Conservation (phyloP, 2,113 vertebrate species). For the Cacatua alba region DNA sequence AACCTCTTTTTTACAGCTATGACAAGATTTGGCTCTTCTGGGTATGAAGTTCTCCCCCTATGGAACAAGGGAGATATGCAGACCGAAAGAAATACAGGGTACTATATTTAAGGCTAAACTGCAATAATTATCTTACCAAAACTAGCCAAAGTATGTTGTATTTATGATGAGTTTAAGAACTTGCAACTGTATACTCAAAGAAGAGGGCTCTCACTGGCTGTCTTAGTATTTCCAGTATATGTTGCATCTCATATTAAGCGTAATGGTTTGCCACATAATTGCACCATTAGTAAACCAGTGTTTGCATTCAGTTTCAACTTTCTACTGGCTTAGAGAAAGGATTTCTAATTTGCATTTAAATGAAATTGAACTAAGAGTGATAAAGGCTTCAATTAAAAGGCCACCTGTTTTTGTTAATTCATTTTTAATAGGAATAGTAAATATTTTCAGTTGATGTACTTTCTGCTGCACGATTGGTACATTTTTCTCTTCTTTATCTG, state of each 20-base stretch:
- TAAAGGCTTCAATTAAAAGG: slow-evolving; percentile 79
- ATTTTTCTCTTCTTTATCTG: slow-evolving; percentile 64
- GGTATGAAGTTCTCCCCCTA: neutral
- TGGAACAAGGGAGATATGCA: neutral
- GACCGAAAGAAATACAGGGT: neutral
- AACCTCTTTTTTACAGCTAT: neutral
- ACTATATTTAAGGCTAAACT: neutral
- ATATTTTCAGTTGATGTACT: slow-evolving; percentile 72
- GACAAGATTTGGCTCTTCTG: neutral
- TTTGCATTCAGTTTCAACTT: slow-evolving; percentile 66
- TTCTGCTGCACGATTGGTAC: slow-evolving; percentile 37
- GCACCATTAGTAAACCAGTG: slow-evolving; percentile 49
- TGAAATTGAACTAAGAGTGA: slow-evolving; percentile 71
- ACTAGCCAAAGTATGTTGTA: neutral
- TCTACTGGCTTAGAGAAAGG: slow-evolving; percentile 71
- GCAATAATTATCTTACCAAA: neutral
- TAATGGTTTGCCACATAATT: slow-evolving; percentile 41
- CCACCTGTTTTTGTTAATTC: slow-evolving; percentile 75
- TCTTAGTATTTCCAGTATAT: slow-evolving; percentile 4
- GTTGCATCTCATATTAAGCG: neutral
- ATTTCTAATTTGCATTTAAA: slow-evolving; percentile 81
- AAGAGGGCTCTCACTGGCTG: neutral
- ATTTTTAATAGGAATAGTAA: slow-evolving; percentile 80
- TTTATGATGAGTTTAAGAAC: neutral
- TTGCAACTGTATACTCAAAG: neutral